Evolutionary conservation across 2,888 invertebrate genomes (phyloP), one percentile per base, ranked within the genome.

Genomic region (Drosophila cracens): DNA sequence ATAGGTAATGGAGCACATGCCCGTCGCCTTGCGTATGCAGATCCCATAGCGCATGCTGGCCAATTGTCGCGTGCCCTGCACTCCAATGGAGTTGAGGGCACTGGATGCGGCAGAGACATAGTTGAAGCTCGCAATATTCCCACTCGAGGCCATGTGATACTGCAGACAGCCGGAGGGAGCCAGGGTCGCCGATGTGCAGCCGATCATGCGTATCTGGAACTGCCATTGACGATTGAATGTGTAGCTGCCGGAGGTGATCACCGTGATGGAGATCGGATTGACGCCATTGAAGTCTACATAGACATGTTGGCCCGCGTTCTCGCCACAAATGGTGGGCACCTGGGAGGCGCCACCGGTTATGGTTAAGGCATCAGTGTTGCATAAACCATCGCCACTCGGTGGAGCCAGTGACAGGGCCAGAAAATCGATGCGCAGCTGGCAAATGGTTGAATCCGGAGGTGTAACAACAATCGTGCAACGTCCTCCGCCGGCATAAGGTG

Each of bases 131-230:
- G 93, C 94, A 5, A 97, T 95, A 0, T 95, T 95, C 4, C 96
- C 96, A 0, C 94, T 92, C 0, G 92, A 87, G 0, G 94, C 94
- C 36, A 95, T 95, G 90, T 95, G 95, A 91, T 96, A 97, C 93
- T 96, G 96, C 31, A 97, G 93, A 88, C 97, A 97, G 40, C 97
- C 97, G 65, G 95, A 94, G 1, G 97, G 97, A 18, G 97, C 97
- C 95, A 92, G 89, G 51, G 95, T 95, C 1, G 95, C 94, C 69
- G 96, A 96, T 77, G 95, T 95, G 87, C 97, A 97, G 6, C 95
- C 95, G 48, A 97, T 94, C 92, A 97, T 97, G 0, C 95, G 94
- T 1, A 97, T 94, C 90, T 95, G 95, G 51, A 97, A 94, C 88
- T 96, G 96, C 97, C 97, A 97, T 65, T 95, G 94, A 54, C 97